These are phyloP conservation scores for Ectemnius cavifrons DNA, from an alignment of 2,888 invertebrate species.

Conservation along the genomic window DNA sequence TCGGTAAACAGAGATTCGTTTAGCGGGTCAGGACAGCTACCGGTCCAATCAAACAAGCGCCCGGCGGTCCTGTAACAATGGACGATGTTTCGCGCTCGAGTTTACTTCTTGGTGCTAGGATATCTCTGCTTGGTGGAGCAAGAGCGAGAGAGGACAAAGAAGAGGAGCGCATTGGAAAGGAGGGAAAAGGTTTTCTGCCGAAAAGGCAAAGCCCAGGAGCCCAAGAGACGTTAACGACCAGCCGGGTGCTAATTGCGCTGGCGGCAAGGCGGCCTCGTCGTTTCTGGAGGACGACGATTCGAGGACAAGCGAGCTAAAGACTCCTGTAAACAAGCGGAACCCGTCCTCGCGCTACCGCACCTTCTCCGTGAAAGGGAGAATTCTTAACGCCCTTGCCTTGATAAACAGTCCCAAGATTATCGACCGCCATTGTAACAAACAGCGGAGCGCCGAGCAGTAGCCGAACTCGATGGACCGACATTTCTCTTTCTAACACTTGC, in stretches of 20 bases:
- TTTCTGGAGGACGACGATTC: slow-evolving; percentile 55
- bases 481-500: too few species aligned
- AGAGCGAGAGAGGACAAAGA: background rate
- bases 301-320: slow-evolving; percentile 62
- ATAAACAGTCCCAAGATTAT: background rate
- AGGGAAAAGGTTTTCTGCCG: slow-evolving; percentile 37
- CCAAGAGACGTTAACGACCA: slow-evolving; percentile 66
- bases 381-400: slow-evolving; percentile 15
- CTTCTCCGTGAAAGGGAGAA: slow-evolving; percentile 17
- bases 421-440: slow-evolving; percentile 23
- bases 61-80: slow-evolving; percentile 42
- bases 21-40: slow-evolving; percentile 63
- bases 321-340: slow-evolving; percentile 58
- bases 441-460: slow-evolving; percentile 8
- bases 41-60: slow-evolving; percentile 66
- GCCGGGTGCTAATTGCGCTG: slow-evolving; percentile 71
- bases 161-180: background rate
- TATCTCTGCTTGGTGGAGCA: slow-evolving; percentile 25
- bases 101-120: slow-evolving; percentile 6
- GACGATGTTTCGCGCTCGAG: slow-evolving; percentile 26
- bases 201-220: slow-evolving; percentile 63
- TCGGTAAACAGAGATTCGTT: slow-evolving; percentile 59
- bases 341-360: slow-evolving; percentile 9
- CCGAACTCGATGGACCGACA: too few species aligned
- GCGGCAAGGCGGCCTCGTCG: slow-evolving; percentile 51